Percentiles rank a stretch among this genome's conserved stretches.
phyloP scores from a whole-genome alignment of 2,888 invertebrate species.

The Eremobia ochroleuca region DNA sequence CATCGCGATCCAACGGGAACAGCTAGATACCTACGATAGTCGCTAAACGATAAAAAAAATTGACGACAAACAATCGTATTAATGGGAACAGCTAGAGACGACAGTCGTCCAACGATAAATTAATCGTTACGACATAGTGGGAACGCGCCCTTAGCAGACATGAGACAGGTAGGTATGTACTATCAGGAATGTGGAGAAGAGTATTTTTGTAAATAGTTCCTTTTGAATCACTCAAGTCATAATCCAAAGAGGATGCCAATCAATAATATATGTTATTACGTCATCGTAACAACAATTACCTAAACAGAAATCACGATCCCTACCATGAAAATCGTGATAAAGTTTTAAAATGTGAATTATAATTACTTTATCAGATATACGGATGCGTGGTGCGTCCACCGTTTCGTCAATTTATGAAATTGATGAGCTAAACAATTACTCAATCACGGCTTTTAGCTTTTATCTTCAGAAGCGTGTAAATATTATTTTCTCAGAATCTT shows the following conservation, averaged over 20 bases:
- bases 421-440: slow-evolving; percentile 39
- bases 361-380: slow-evolving; percentile 53
- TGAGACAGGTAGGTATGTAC: too few species aligned
- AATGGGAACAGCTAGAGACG: too few species aligned
- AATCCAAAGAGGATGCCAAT: slow-evolving; percentile 28
- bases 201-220: neutral
- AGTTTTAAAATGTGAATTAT: slow-evolving; percentile 19
- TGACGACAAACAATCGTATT: too few species aligned
- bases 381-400: slow-evolving; percentile 33
- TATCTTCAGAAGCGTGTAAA: slow-evolving; percentile 28
- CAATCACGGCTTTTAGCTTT: slow-evolving; percentile 30
- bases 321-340: slow-evolving; percentile 54
- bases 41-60: too few species aligned
- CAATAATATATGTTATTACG: slow-evolving; percentile 24
- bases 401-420: slow-evolving; percentile 46
- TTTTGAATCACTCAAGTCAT: slow-evolving; percentile 16
- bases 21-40: too few species aligned
- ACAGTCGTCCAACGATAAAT: too few species aligned
- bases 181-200: neutral
- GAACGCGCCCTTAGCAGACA: too few species aligned
- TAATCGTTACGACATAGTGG: too few species aligned
- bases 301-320: slow-evolving; percentile 37
- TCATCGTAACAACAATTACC: slow-evolving; percentile 32
- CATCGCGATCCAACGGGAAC: too few species aligned
- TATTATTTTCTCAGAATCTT: slow-evolving; percentile 46